Percentiles rank a stretch among this genome's conserved stretches.
phyloP scores from a whole-genome alignment of 2,797 vertebrate species.

The Hippoglossus hippoglossus region DNA sequence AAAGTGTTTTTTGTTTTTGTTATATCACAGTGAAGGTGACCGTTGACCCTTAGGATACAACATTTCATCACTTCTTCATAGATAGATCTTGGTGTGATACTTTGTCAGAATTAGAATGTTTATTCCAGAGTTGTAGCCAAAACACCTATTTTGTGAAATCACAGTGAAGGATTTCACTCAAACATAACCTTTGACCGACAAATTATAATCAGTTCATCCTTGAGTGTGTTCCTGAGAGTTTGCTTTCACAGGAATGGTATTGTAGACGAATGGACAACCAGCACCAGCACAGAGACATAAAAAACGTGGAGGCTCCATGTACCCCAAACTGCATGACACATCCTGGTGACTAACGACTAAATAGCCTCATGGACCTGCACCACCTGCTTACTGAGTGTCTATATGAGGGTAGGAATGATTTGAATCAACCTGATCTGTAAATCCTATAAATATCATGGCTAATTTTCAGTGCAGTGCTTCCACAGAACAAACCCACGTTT shows the following conservation, averaged over 20 bases:
- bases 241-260: no score
- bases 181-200: no score
- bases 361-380: conserved; percentile 55
- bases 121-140: no score
- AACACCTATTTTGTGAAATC: no score
- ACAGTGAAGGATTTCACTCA: no score
- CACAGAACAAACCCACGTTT: neutral
- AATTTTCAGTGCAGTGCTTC: neutral
- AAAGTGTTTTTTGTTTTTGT: neutral
- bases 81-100: neutral
- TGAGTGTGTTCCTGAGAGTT: no score
- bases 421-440: conserved; percentile 18
- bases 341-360: conserved; percentile 58
- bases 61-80: neutral
- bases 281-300: no score
- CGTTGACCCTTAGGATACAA: no score
- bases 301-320: conserved; percentile 23
- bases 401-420: conserved; percentile 26
- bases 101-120: neutral
- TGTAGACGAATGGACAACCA: no score
- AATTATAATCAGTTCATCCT: no score
- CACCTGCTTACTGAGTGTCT: conserved; percentile 53
- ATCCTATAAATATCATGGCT: neutral
- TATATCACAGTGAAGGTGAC: no score
- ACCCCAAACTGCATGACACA: conserved; percentile 57